Conservation (phyloP, 2,113 vertebrate species). For the Phasianus colchicus region DNA sequence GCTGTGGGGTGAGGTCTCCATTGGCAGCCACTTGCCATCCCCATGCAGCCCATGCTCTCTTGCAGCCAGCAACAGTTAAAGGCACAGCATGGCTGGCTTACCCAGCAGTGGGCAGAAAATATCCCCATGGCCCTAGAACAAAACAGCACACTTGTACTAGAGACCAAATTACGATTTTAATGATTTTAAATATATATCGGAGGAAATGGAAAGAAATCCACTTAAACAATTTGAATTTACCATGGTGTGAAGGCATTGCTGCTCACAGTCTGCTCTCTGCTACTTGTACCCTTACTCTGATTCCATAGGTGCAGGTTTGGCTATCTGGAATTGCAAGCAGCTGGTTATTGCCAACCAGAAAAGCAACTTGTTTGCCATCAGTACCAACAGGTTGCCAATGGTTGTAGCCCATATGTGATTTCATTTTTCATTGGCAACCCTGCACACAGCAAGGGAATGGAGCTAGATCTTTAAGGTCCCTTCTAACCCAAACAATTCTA, state of each 20-base stretch:
- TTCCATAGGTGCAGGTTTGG: background rate
- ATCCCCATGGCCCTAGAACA: background rate
- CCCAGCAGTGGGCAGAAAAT: conserved; percentile 1
- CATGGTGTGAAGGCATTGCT: background rate
- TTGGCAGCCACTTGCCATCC: background rate
- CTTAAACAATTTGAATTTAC: background rate
- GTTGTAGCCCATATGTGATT: background rate
- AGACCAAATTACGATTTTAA: background rate
- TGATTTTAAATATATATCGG: conserved; percentile 12
- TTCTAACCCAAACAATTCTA: too few relatives aligned
- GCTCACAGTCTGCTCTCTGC: background rate
- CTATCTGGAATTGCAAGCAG: background rate
- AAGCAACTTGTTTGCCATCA: background rate
- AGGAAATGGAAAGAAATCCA: conserved; percentile 26
- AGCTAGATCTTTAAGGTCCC: too few relatives aligned
- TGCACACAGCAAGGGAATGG: too few relatives aligned
- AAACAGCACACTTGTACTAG: background rate
- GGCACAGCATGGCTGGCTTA: background rate
- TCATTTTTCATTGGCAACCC: background rate
- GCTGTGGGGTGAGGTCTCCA: fast-evolving
- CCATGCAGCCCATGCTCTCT: background rate
- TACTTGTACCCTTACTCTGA: background rate
- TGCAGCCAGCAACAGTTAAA: background rate
- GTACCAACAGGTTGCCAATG: background rate
- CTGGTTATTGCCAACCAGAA: background rate